Evolutionary conservation across 1,140 invertebrate genomes (phyloP).

Genomic region (Hyles euphorbiae): DNA sequence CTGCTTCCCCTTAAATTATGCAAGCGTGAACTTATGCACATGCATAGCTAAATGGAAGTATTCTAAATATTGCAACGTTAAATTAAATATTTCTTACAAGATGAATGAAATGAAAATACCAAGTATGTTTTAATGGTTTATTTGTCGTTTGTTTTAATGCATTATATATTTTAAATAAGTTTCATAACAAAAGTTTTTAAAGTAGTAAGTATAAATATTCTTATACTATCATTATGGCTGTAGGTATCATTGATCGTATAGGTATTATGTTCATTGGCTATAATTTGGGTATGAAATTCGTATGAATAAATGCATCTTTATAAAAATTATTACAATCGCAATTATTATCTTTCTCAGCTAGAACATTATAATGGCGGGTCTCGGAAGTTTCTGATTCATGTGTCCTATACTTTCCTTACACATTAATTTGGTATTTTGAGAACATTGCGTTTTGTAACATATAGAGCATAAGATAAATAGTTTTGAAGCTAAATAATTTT

Average conservation of each 20-base stretch:
- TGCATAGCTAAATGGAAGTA: no score
- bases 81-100: no score
- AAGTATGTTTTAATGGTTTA: constrained; percentile 59
- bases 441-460: no score
- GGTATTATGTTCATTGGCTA: constrained; percentile 51
- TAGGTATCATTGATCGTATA: constrained; percentile 55
- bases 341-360: constrained; percentile 47
- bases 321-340: constrained; percentile 53
- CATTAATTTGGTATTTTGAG: no score
- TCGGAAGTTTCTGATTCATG: constrained; percentile 14
- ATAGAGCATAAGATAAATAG: no score
- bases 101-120: constrained; percentile 30
- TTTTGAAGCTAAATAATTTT: no score
- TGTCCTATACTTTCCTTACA: no score
- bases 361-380: constrained; percentile 10
- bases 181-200: constrained; percentile 70
- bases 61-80: no score
- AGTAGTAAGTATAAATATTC: constrained; percentile 70
- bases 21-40: no score
- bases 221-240: constrained; percentile 66
- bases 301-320: constrained; percentile 43
- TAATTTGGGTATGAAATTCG: constrained; percentile 46
- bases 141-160: constrained; percentile 72
- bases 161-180: constrained; percentile 72
- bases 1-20: no score